Evolutionary conservation across 2,113 vertebrate species (phyloP).

Genomic region (Hyperopisus bebe): DNA sequence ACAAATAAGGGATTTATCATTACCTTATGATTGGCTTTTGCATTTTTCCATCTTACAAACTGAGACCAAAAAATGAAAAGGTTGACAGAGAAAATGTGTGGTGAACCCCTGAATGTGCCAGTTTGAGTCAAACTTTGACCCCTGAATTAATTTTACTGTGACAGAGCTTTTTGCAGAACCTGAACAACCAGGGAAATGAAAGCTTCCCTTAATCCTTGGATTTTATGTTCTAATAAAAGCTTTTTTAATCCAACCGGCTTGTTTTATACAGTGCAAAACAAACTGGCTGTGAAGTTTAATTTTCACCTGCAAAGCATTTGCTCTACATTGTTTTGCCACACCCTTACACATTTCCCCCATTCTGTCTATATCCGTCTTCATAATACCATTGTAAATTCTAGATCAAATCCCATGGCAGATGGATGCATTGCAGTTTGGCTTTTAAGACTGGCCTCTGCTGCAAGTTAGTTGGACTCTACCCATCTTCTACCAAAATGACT

Average conservation of each 20-base stretch:
- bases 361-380: background rate
- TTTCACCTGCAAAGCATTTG: background rate
- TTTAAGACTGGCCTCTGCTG: background rate
- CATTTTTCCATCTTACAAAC: background rate
- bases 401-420: background rate
- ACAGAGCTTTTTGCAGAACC: background rate
- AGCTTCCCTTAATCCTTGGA: background rate
- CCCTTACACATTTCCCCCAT: background rate
- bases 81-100: background rate
- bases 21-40: background rate
- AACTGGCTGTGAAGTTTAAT: background rate
- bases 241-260: background rate
- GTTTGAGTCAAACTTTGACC: background rate
- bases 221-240: background rate
- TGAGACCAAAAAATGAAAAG: background rate
- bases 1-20: background rate
- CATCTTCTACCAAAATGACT: background rate
- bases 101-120: background rate
- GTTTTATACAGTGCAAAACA: background rate
- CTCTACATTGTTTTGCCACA: background rate
- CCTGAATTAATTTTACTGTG: background rate
- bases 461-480: background rate
- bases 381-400: background rate
- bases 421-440: background rate
- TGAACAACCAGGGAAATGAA: background rate